Evolutionary conservation across 2,888 invertebrate genomes (phyloP).

Genomic region (Gortyna flavago): DNA sequence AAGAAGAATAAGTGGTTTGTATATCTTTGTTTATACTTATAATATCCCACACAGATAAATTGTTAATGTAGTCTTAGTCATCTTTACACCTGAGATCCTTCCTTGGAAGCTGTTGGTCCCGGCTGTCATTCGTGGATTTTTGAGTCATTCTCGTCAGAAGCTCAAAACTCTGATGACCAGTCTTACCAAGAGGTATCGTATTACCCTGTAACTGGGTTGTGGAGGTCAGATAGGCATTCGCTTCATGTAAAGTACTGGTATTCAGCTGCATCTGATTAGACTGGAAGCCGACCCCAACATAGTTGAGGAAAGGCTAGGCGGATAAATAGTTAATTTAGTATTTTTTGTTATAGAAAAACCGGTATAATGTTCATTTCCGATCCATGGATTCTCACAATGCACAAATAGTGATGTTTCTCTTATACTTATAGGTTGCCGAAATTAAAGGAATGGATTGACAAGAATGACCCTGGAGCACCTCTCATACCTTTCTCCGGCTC

Average conservation of each 20-base stretch:
- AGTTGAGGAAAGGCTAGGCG: neutral
- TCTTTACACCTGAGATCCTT: neutral
- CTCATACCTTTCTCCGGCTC: constrained; percentile 99
- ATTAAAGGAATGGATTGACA: constrained; percentile 99
- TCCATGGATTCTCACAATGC: neutral
- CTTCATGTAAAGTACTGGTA: neutral
- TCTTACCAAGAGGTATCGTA: neutral
- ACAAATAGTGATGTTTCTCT: neutral
- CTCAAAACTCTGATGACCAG: neutral
- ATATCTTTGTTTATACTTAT: neutral
- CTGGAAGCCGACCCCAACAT: neutral
- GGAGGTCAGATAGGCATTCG: neutral
- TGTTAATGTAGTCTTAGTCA: neutral
- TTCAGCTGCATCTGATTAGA: neutral
- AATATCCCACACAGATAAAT: neutral
- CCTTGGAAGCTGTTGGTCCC: neutral
- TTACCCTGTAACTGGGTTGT: neutral
- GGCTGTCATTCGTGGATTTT: neutral
- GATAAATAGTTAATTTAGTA: no score
- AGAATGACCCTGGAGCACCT: constrained; percentile 97
- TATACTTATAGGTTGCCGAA: constrained; percentile 93
- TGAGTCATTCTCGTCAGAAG: neutral
- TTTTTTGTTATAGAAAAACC: no score
- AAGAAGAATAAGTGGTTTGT: constrained; percentile 99
- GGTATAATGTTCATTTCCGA: neutral